These are phyloP conservation scores for Tenebrosternarchus preto DNA, from an alignment of 2,113 vertebrate species.

Conservation along the genomic window DNA sequence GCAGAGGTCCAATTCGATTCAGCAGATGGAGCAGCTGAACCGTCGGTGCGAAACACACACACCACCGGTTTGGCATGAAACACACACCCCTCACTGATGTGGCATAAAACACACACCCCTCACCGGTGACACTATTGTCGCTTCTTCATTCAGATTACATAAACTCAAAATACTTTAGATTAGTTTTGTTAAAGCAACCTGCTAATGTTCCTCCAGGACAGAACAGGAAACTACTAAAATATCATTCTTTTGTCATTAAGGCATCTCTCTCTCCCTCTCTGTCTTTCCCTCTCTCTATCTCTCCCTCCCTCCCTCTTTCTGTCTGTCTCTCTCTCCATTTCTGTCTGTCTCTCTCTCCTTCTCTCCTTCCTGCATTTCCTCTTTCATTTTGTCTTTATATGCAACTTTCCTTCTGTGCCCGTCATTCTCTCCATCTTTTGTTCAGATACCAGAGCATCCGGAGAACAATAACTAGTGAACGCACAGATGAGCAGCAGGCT, in stretches of 20 bases:
- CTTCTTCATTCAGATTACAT: not conserved
- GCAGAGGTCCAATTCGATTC: constrained; percentile 90
- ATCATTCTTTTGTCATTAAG: not conserved
- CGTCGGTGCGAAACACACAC: constrained; percentile 75
- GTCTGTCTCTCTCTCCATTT: too few relatives aligned
- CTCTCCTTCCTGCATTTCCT: too few relatives aligned
- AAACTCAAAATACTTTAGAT: not conserved
- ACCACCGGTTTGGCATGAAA: not conserved
- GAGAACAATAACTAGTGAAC: constrained; percentile 92
- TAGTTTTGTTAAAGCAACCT: not conserved
- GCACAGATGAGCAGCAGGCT: constrained; percentile 82
- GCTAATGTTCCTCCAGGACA: not conserved
- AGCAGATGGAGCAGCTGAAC: constrained; percentile 96
- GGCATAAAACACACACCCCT: not conserved
- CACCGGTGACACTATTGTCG: not conserved
- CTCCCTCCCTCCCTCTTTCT: too few relatives aligned
- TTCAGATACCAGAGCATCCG: constrained; percentile 94
- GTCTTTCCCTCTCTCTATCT: too few relatives aligned
- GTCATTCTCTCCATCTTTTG: not conserved
- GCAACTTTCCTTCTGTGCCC: not conserved
- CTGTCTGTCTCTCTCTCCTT: too few relatives aligned
- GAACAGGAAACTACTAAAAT: constrained; percentile 31
- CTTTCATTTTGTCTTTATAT: too few relatives aligned
- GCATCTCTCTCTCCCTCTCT: not conserved
- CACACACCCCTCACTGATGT: not conserved